phyloP scores from a whole-genome alignment of 2,888 invertebrate genomes.

The Phortica okadai region DNA sequence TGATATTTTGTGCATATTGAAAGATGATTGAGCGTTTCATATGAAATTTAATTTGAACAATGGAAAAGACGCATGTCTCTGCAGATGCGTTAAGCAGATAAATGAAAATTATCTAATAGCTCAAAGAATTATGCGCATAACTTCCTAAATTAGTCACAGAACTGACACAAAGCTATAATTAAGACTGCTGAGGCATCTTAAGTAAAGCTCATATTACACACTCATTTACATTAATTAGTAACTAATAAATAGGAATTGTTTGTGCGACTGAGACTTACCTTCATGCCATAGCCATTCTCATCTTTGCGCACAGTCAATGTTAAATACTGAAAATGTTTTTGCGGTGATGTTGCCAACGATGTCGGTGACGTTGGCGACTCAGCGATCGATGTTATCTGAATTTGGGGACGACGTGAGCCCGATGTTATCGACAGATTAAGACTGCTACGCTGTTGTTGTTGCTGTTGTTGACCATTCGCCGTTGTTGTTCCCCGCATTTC shows the following conservation, averaged over 20 bases:
- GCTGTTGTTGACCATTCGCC: slow-evolving; percentile 48
- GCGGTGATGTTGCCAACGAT: slow-evolving; percentile 60
- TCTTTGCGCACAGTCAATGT: slow-evolving; percentile 76
- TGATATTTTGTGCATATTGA: neutral
- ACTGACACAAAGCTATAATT: too few relatives aligned
- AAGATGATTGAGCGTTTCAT: neutral
- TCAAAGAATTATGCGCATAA: too few relatives aligned
- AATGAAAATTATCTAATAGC: too few relatives aligned
- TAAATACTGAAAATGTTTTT: slow-evolving; percentile 74
- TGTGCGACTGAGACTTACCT: slow-evolving; percentile 63
- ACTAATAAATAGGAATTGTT: neutral
- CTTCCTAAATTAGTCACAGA: too few relatives aligned
- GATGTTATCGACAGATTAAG: slow-evolving; percentile 52
- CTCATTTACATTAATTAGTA: neutral
- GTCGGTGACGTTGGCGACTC: slow-evolving; percentile 52
- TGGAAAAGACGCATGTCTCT: neutral
- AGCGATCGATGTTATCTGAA: slow-evolving; percentile 54
- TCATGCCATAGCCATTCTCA: slow-evolving; percentile 77
- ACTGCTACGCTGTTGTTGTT: slow-evolving; percentile 55
- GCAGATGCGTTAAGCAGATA: too few relatives aligned
- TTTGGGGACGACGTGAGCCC: slow-evolving; percentile 65
- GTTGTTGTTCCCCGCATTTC: slow-evolving; percentile 54
- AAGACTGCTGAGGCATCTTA: too few relatives aligned
- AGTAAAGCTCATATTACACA: neutral
- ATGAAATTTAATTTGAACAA: neutral